A percentile compares a stretch with the other conserved stretches of the same genome.
phyloP scores from a whole-genome alignment of 2,113 vertebrate species.

The Myrmecobius fasciatus region DNA sequence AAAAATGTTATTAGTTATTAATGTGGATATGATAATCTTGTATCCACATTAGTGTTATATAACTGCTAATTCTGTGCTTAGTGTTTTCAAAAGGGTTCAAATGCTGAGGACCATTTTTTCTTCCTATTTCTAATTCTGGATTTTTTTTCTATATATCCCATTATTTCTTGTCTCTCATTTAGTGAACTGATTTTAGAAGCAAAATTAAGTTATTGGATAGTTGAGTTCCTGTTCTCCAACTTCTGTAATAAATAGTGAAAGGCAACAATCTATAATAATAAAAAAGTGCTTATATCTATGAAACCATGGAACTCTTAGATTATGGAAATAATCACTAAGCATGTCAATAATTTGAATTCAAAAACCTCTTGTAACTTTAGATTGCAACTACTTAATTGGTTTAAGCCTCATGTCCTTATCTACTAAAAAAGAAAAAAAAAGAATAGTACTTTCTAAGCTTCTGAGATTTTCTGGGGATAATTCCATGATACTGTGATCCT shows the following conservation, averaged over 20 bases:
- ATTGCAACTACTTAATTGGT: too few relatives aligned
- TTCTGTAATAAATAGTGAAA: too few relatives aligned
- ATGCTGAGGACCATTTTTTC: neutral
- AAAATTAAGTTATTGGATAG: neutral
- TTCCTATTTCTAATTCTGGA: neutral
- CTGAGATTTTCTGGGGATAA: neutral
- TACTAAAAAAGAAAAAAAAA: too few relatives aligned
- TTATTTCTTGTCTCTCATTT: neutral
- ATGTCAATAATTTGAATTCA: too few relatives aligned
- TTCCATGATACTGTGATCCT: neutral
- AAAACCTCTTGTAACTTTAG: too few relatives aligned
- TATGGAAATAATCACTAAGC: too few relatives aligned
- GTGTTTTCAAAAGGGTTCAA: neutral
- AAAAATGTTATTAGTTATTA: neutral
- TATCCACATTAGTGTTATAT: neutral
- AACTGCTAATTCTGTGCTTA: neutral
- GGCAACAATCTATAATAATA: too few relatives aligned
- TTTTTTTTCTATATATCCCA: rapidly evolving
- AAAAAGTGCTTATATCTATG: too few relatives aligned
- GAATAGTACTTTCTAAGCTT: neutral
- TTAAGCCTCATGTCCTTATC: too few relatives aligned
- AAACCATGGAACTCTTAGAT: too few relatives aligned
- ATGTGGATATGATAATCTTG: neutral
- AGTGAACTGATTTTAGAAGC: neutral
- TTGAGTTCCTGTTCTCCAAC: neutral